Base-by-base conservation (phyloP, 2,888 invertebrate genomes). In the Smittia sp. region DNA sequence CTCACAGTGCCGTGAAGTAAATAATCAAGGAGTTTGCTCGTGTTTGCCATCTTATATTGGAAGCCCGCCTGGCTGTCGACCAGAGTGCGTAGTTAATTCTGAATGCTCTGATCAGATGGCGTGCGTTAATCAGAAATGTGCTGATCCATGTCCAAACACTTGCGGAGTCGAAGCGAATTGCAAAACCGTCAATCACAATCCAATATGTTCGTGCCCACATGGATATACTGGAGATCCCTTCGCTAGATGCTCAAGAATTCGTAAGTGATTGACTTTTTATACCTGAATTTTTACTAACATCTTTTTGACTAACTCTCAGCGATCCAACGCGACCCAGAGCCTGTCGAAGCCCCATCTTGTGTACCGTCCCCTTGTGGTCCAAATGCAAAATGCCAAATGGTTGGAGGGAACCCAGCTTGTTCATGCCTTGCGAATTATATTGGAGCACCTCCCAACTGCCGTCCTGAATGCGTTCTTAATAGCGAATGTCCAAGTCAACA, bases 221-320 rank as follows among this genome's bases (percentile, higher is more conserved):
- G 90, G 91, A n/a, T 91, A 89, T 83, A 91, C 90, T 46, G 95
- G 95, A 63, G 92, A 94, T 88, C 93, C 94, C 72, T 93, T 93
- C 79, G 87, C 88, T 1, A 89, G 88, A 78, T 94, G 94, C 27
- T 86, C 87, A 69, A 85, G 85, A 76, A 84, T 85, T 78, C 85
- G 90, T 91, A 86, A 88, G 88, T 58, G 7, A n/a, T 13, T 72
- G 9, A 32, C 74, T 68, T 81, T 75, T 76, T 82, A 83, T 80
- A 76, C 75, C 80, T 39, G 7, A 39, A 39, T 13, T 52, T 52
- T 52, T 52, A 9, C 4, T 52, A 11, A n/a, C n/a, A n/a, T n/a
- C n/a, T n/a, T n/a, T n/a, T n/a, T n/a, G n/a, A n/a, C n/a, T n/a
- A n/a, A n/a, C n/a, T 52, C 15, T 52, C 18, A 58, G 58, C 22